A percentile compares a stretch with the other conserved stretches of the same genome.
Conservation (phyloP, 2,888 invertebrate species). For the Bombylius discolor region DNA sequence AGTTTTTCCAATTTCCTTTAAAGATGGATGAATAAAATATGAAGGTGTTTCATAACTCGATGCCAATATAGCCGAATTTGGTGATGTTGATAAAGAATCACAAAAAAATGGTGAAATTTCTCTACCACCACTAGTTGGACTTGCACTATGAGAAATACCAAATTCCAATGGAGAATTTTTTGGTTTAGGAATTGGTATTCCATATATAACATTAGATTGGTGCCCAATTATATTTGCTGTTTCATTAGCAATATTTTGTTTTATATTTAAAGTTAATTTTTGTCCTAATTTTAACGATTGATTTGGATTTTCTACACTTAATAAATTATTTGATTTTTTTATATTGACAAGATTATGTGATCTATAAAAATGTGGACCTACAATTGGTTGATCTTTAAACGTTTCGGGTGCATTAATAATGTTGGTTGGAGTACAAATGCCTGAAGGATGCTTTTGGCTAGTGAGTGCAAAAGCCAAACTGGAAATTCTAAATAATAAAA, state of each 20-base stretch:
- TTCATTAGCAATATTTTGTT: neutral
- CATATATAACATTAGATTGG: neutral
- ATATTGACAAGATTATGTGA: neutral
- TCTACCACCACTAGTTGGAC: conserved; percentile 22
- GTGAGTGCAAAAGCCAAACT: conserved; percentile 21
- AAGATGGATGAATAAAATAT: neutral
- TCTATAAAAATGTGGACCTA: neutral
- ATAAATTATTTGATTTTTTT: neutral
- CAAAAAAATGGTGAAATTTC: conserved; percentile 28
- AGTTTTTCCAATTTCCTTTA: conserved; percentile 3
- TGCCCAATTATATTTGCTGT: neutral
- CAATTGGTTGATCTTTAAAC: neutral
- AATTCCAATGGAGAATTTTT: neutral
- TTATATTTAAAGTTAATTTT: neutral
- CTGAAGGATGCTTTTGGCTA: conserved; percentile 16
- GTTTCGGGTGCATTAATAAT: neutral
- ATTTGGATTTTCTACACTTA: neutral
- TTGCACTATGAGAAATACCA: conserved; percentile 24
- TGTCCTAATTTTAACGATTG: neutral
- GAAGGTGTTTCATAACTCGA: neutral
- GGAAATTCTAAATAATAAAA: conserved; percentile 17
- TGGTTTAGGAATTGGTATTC: conserved; percentile 2
- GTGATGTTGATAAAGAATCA: conserved; percentile 24
- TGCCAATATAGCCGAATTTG: neutral
- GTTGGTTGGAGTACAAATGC: neutral